These are phyloP conservation scores for Karalla daura DNA, from an alignment of 2,797 vertebrate species.

Conservation along the genomic window DNA sequence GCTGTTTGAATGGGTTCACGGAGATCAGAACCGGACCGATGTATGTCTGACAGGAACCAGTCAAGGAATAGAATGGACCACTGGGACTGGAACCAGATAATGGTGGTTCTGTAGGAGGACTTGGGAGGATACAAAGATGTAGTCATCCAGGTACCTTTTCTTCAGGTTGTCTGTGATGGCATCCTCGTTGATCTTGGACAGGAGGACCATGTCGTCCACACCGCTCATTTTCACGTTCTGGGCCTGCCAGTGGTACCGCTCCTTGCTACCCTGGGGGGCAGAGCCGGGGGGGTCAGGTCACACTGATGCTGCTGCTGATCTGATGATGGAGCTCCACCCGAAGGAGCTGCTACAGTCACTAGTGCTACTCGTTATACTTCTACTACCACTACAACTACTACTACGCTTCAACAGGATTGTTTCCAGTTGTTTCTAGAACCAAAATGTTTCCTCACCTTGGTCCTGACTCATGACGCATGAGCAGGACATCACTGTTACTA, in stretches of 20 bases:
- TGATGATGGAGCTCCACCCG: too few relatives aligned
- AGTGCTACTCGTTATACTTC: too few relatives aligned
- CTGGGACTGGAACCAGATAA: not conserved
- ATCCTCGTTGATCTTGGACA: slow-evolving; percentile 88
- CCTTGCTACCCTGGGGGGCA: slow-evolving; percentile 85
- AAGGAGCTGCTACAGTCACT: too few relatives aligned
- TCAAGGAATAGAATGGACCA: slow-evolving; percentile 65
- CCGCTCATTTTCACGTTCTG: slow-evolving; percentile 89
- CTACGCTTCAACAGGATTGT: too few relatives aligned
- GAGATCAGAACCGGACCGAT: slow-evolving; percentile 88
- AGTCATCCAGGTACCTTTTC: slow-evolving; percentile 89
- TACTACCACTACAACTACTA: too few relatives aligned
- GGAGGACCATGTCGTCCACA: slow-evolving; percentile 90
- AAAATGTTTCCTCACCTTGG: too few relatives aligned
- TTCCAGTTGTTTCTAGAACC: too few relatives aligned
- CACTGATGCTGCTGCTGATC: too few relatives aligned
- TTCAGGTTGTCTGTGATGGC: slow-evolving; percentile 90
- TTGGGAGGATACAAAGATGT: slow-evolving; percentile 86
- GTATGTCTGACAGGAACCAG: slow-evolving; percentile 78
- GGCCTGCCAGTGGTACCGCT: slow-evolving; percentile 88
- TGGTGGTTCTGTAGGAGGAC: not conserved
- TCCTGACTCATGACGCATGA: too few relatives aligned
- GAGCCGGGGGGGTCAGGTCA: not conserved
- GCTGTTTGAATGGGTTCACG: slow-evolving; percentile 88
- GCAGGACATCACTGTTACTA: too few relatives aligned